Conservation (phyloP, 2,797 vertebrate genomes). For the Parambassis ranga region DNA sequence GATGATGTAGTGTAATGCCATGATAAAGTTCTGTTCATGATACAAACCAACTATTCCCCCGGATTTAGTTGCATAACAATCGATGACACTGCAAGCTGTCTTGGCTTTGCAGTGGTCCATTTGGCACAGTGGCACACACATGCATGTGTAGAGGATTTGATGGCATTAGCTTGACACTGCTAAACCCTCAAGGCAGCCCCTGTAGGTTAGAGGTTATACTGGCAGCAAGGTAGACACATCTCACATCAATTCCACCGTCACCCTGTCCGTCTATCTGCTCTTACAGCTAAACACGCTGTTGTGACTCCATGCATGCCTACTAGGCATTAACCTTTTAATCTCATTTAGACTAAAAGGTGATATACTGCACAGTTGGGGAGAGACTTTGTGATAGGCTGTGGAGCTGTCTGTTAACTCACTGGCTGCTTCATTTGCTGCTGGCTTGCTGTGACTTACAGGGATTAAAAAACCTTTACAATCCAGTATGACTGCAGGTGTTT, state of each 20-base stretch:
- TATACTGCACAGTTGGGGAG: conserved; percentile 22
- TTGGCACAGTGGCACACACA: conserved; percentile 48
- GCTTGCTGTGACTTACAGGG: conserved; percentile 11
- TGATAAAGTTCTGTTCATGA: background rate
- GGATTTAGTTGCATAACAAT: conserved; percentile 48
- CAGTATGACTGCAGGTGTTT: conserved; percentile 3
- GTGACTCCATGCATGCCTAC: conserved; percentile 13
- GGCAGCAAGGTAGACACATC: conserved; percentile 34
- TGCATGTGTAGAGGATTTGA: conserved; percentile 69
- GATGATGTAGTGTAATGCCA: background rate
- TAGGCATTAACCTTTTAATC: conserved; percentile 63
- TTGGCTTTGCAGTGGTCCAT: conserved; percentile 43
- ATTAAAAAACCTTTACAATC: conserved; percentile 33
- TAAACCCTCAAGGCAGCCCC: conserved; percentile 60
- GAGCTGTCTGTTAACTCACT: conserved; percentile 33
- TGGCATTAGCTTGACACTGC: conserved; percentile 66
- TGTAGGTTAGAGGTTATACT: conserved; percentile 62
- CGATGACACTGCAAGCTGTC: conserved; percentile 38
- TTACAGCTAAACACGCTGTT: background rate
- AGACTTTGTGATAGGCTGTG: conserved; percentile 38
- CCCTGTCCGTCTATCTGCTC: conserved; percentile 9
- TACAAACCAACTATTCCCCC: conserved; percentile 1
- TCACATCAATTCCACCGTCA: conserved; percentile 24
- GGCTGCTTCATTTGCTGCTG: conserved; percentile 11
- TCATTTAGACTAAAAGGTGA: conserved; percentile 56